Conservation (phyloP, 2,888 invertebrate genomes). For the Aphodius sticticus region DNA sequence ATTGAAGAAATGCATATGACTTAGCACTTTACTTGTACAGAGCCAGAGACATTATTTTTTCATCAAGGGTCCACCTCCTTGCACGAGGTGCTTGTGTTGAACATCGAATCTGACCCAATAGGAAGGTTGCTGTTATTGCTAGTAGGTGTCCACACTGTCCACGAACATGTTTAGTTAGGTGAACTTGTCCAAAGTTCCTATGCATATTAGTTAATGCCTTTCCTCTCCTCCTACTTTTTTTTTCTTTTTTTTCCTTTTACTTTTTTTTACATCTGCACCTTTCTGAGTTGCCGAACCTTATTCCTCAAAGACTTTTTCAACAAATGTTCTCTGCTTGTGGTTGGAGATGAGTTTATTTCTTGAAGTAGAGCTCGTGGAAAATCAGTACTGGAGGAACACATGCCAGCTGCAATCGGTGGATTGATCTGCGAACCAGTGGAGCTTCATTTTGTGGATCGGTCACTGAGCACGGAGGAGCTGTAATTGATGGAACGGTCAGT, state of each 20-base stretch:
- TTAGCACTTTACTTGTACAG: not conserved
- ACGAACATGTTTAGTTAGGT: not conserved
- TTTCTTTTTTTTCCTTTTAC: too few relatives aligned
- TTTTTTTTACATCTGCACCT: not conserved
- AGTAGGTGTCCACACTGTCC: not conserved
- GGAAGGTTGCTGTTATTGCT: not conserved
- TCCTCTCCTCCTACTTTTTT: not conserved
- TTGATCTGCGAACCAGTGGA: not conserved
- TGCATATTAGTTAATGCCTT: not conserved
- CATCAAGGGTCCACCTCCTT: not conserved
- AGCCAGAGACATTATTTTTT: slow-evolving; percentile 4
- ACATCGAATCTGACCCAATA: slow-evolving; percentile 4
- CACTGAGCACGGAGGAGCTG: not conserved
- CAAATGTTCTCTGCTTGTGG: not conserved
- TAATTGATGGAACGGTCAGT: not conserved
- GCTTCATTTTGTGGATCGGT: not conserved
- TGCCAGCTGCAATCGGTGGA: not conserved
- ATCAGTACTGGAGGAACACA: not conserved
- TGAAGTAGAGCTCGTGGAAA: not conserved
- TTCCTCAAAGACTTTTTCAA: not conserved
- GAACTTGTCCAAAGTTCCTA: not conserved
- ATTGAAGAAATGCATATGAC: not conserved
- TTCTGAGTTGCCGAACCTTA: not conserved
- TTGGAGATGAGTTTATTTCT: not conserved
- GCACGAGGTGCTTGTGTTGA: slow-evolving; percentile 4